These are phyloP conservation scores for Adela reaumurella DNA, from an alignment of 2,888 invertebrate genomes.

Conservation along the genomic window DNA sequence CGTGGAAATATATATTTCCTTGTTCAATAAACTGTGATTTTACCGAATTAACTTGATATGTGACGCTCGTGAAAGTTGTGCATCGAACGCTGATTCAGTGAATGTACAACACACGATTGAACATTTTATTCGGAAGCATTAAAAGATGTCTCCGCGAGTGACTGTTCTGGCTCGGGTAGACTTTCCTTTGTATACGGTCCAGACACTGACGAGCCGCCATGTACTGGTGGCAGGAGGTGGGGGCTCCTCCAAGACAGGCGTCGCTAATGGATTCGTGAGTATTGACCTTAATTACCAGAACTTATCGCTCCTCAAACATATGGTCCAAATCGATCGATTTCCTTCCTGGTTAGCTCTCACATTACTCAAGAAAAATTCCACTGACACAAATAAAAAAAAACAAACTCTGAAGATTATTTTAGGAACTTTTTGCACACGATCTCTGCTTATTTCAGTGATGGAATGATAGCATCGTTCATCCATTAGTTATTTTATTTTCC, in stretches of 20 bases:
- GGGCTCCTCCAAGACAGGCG: conserved; percentile 94
- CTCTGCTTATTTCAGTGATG: no score
- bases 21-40: neutral
- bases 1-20: neutral
- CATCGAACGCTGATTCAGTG: neutral
- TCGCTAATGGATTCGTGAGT: conserved; percentile 95
- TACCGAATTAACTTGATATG: neutral
- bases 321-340: neutral
- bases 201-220: conserved; percentile 88
- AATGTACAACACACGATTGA: neutral
- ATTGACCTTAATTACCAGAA: neutral
- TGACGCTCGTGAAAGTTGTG: neutral
- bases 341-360: no score
- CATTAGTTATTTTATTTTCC: no score
- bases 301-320: neutral
- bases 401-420: no score
- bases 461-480: no score
- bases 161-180: conserved; percentile 88
- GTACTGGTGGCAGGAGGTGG: conserved; percentile 97
- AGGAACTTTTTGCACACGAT: neutral
- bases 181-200: conserved; percentile 89
- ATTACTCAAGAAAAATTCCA: no score
- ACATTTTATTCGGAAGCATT: neutral
- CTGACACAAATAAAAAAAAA: no score
- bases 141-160: conserved; percentile 30